Evolutionary conservation across 2,888 invertebrate species (phyloP).

Genomic region (Microdon myrmicae): DNA sequence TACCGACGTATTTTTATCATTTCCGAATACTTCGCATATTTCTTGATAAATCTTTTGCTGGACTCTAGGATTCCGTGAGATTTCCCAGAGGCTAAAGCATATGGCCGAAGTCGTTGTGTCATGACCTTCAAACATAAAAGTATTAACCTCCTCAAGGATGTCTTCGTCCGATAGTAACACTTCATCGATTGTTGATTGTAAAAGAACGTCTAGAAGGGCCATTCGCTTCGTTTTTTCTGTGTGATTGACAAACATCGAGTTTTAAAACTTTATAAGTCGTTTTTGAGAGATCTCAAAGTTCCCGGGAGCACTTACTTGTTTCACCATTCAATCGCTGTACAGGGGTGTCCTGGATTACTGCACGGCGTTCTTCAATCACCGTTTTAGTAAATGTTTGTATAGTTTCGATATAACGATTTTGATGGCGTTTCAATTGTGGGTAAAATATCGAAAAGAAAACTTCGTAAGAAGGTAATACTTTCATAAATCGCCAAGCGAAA

Average conservation of each 20-base stretch:
- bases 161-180: slow-evolving; percentile 70
- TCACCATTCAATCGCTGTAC: not conserved
- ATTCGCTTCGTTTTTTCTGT: slow-evolving; percentile 71
- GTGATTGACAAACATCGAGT: slow-evolving; percentile 36
- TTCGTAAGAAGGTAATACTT: slow-evolving; percentile 56
- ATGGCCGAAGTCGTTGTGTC: slow-evolving; percentile 62
- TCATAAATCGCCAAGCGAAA: slow-evolving; percentile 58
- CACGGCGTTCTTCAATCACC: slow-evolving; percentile 59
- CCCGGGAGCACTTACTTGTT: slow-evolving; percentile 12
- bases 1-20: slow-evolving; percentile 52
- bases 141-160: slow-evolving; percentile 76
- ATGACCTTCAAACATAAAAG: slow-evolving; percentile 75
- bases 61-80: slow-evolving; percentile 59
- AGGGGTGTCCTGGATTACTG: slow-evolving; percentile 45
- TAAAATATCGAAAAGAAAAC: slow-evolving; percentile 55
- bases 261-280: slow-evolving; percentile 1
- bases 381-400: slow-evolving; percentile 62
- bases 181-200: slow-evolving; percentile 71
- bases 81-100: slow-evolving; percentile 56
- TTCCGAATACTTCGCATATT: slow-evolving; percentile 56
- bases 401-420: slow-evolving; percentile 55
- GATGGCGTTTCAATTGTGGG: slow-evolving; percentile 53
- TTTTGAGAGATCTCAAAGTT: slow-evolving; percentile 7
- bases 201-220: slow-evolving; percentile 74
- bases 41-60: slow-evolving; percentile 59